Conservation (phyloP, 2,888 invertebrate species). For the Alloscopus bannaensis region DNA sequence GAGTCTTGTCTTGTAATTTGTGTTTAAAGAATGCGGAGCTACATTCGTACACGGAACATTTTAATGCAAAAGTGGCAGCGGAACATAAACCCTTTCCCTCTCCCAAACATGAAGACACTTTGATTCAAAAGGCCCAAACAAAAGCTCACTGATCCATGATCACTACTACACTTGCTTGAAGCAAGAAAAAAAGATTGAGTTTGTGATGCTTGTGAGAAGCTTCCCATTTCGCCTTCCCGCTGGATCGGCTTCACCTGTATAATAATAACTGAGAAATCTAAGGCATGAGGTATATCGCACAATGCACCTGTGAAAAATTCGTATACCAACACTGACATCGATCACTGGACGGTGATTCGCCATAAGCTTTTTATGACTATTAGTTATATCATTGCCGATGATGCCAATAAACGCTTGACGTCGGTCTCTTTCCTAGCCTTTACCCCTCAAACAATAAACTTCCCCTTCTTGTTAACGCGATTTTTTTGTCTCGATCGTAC, state of each 20-base stretch:
- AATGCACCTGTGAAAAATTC: constrained; percentile 4
- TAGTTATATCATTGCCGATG: constrained; percentile 52
- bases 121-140: constrained; percentile 29
- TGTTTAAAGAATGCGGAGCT: too few species aligned
- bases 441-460: not conserved
- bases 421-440: constrained; percentile 36
- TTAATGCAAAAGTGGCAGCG: too few species aligned
- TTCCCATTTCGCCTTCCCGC: not conserved
- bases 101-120: too few species aligned
- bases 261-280: too few species aligned
- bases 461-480: constrained; percentile 24
- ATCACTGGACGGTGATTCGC: constrained; percentile 19
- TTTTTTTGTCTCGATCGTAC: too few species aligned
- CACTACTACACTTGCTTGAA: constrained; percentile 19
- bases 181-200: constrained; percentile 10
- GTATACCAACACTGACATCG: constrained; percentile 43
- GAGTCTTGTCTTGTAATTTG: too few species aligned
- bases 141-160: constrained; percentile 25
- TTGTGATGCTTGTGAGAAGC: not conserved
- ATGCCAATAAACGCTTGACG: constrained; percentile 58
- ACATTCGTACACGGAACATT: too few species aligned
- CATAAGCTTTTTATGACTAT: constrained; percentile 19
- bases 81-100: too few species aligned
- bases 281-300: constrained; percentile 12
- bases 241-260: not conserved